Evolutionary conservation across 2,888 invertebrate genomes (phyloP), one percentile per base, ranked within the genome.

Genomic region (Megamerina dolium): DNA sequence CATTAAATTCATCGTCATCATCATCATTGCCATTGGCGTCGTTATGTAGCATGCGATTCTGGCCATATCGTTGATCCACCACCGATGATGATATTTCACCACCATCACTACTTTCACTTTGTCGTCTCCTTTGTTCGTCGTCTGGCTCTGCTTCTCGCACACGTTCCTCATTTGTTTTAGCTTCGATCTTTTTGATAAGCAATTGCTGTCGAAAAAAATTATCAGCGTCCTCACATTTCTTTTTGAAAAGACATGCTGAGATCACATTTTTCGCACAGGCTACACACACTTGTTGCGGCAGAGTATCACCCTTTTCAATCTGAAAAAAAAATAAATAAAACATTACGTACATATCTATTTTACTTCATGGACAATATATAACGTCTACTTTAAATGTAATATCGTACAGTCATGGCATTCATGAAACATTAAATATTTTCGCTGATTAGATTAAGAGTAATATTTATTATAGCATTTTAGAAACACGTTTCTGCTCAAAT

Each of bases 211-310:
- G 68, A 52, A 63, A 70, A 38, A 66, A 70, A 41, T 61, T 62
- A 39, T 70, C 70, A 37, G 70, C 66, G 58, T 70, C 70, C 57
- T 70, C 70, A 49, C 70, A 70, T 50, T 70, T 70, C 53, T 69
- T 64, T 46, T 70, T 70, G 44, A 70, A 64, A 35, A 63, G 57
- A 43, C 63, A 70, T 5, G 70, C 70, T 41, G 64, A 66, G 14
- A 70, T 63, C 23, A 63, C 64, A 21, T 62, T 61, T 51, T 67
- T 67, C 37, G 70, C 70, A 49, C 70, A 70, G 18, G 50, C 49
- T 23, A 68, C 58, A 41, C 70, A 70, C 45, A 70, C 68, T 56
- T 70, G 67, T 44, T 70, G 70, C 34, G 70, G 70, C 48, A 70
- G 49, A 8, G 63, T 61, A 52, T 70, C 70, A 35, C 60, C 63